These are phyloP conservation scores for Macrotis lagotis DNA, from an alignment of 2,113 vertebrate species.

Conservation along the genomic window DNA sequence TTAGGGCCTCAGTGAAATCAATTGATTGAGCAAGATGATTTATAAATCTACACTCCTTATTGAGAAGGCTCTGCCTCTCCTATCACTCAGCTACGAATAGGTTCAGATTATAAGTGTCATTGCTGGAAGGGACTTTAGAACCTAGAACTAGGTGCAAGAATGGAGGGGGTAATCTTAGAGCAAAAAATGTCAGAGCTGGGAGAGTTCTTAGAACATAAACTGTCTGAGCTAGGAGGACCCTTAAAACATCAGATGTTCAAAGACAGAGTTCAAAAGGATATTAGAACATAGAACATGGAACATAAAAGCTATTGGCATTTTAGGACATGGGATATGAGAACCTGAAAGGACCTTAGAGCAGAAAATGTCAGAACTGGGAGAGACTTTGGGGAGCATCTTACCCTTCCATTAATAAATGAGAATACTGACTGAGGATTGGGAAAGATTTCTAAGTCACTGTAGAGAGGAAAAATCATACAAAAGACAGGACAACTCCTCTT, in stretches of 20 bases:
- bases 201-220: neutral
- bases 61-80: neutral
- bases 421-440: neutral
- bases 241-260: neutral
- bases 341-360: too few species aligned
- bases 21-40: neutral
- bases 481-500: neutral
- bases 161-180: neutral
- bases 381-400: neutral
- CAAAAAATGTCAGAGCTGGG: neutral
- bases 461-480: neutral
- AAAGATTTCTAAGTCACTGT: neutral
- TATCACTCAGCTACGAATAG: neutral
- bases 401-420: neutral
- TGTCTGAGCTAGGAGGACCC: neutral
- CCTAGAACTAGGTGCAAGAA: neutral
- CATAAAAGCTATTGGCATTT: neutral
- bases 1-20: neutral
- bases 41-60: neutral
- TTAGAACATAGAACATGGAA: neutral
- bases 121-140: neutral
- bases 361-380: neutral
- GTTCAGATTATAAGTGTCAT: neutral
- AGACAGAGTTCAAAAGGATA: fast-evolving
- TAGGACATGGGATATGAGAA: neutral